A percentile compares a stretch with the other conserved stretches of the same genome.
phyloP scores from a whole-genome alignment of 2,113 vertebrate genomes.

The Elgaria multicarinata region DNA sequence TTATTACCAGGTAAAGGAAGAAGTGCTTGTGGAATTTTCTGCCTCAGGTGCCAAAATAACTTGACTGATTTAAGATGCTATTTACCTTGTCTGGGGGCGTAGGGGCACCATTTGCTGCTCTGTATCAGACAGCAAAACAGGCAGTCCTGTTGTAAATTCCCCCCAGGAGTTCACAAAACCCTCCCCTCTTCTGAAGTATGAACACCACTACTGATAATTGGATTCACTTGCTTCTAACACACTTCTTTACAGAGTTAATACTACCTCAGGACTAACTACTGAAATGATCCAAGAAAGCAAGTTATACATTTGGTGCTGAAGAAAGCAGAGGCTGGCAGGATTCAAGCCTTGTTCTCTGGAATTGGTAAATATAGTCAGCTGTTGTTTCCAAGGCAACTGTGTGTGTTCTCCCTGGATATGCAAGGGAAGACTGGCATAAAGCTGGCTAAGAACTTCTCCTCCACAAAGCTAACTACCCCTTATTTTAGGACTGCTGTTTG shows the following conservation, averaged over 20 bases:
- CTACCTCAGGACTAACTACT: not conserved
- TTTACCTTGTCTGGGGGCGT: not conserved
- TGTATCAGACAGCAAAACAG: not conserved
- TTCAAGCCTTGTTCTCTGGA: not conserved
- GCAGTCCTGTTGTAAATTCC: not conserved
- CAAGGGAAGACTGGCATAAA: not conserved
- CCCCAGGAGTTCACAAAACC: not conserved
- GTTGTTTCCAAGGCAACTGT: constrained; percentile 29
- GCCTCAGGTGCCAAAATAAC: not conserved
- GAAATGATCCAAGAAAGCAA: not conserved
- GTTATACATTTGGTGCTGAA: not conserved
- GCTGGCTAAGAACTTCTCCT: not conserved
- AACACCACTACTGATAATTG: not conserved
- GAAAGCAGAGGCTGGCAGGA: not conserved
- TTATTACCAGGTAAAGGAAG: too few species aligned
- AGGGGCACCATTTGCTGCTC: not conserved
- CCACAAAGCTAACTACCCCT: not conserved
- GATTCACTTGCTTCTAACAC: not conserved
- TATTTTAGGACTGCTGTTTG: not conserved
- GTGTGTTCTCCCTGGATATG: not conserved
- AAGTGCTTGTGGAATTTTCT: not conserved
- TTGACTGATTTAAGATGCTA: not conserved
- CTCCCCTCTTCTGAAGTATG: not conserved
- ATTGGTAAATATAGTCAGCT: constrained; percentile 3
- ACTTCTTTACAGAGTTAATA: not conserved